These are phyloP conservation scores for Rutpela maculata DNA, from an alignment of 2,888 invertebrate genomes.

Conservation along the genomic window DNA sequence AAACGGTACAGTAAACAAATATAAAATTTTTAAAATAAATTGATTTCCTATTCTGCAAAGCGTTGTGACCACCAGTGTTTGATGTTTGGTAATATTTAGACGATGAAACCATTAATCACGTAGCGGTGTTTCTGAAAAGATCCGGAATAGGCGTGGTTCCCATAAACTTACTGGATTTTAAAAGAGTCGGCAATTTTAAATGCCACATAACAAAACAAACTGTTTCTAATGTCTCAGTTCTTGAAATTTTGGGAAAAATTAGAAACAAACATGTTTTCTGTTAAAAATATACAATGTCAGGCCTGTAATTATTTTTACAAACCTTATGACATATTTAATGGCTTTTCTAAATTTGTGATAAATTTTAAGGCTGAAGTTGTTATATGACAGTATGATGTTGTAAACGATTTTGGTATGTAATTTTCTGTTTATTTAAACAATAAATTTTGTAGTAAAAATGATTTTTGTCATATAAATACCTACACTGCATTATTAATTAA, in stretches of 20 bases:
- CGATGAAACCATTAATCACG: slow-evolving; percentile 55
- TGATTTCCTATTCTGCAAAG: slow-evolving; percentile 34
- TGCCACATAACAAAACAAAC: slow-evolving; percentile 50
- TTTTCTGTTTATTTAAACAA: no score
- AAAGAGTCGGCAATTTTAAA: slow-evolving; percentile 44
- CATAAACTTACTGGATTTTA: slow-evolving; percentile 48
- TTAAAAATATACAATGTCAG: slow-evolving; percentile 18
- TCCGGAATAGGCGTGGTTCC: slow-evolving; percentile 46
- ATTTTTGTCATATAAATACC: no score
- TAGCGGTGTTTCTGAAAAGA: slow-evolving; percentile 49
- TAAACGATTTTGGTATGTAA: no score
- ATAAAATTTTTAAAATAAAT: slow-evolving; percentile 43
- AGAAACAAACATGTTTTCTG: slow-evolving; percentile 45
- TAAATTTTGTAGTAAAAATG: no score
- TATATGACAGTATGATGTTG: no score
- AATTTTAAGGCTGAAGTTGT: slow-evolving; percentile 1
- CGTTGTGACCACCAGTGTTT: slow-evolving; percentile 50
- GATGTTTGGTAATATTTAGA: slow-evolving; percentile 54
- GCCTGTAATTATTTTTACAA: slow-evolving; percentile 16
- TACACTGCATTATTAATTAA: no score
- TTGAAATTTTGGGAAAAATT: slow-evolving; percentile 41
- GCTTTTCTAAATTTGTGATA: slow-evolving; percentile 3
- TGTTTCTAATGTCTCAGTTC: slow-evolving; percentile 49
- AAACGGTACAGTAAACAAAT: slow-evolving; percentile 36
- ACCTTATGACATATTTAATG: slow-evolving; percentile 11